A percentile compares a stretch with the other conserved stretches of the same genome.
Evolutionary conservation across 1,140 invertebrate genomes (phyloP).

Genomic region (Lasioglossum albipes): DNA sequence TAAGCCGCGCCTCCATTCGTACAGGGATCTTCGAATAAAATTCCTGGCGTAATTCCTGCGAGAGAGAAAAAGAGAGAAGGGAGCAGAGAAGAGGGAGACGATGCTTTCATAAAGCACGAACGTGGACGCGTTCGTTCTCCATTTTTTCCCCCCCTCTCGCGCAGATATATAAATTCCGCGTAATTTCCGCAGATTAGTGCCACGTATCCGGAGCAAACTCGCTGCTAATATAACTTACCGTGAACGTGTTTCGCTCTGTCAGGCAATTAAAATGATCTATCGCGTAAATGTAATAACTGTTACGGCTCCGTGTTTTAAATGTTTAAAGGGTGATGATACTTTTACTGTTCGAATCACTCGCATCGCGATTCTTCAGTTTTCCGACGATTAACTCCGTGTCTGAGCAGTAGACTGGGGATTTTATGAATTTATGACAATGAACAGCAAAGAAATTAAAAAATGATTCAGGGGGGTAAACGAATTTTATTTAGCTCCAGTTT

Average conservation of each 20-base stretch:
- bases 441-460: no score
- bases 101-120: constrained; percentile 38
- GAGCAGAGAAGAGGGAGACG: neutral
- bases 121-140: neutral
- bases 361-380: no score
- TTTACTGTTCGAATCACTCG: no score
- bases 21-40: constrained; percentile 31
- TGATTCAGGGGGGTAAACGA: no score
- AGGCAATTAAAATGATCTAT: constrained; percentile 77
- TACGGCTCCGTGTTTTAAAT: constrained; percentile 69
- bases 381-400: no score
- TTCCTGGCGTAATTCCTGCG: constrained; percentile 21
- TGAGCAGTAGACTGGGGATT: no score
- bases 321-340: constrained; percentile 36
- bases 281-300: constrained; percentile 74
- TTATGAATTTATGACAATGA: no score
- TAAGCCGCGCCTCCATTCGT: constrained; percentile 16
- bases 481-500: no score
- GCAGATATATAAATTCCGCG: constrained; percentile 57
- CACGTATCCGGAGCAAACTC: constrained; percentile 59
- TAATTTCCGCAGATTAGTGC: constrained; percentile 72
- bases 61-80: neutral
- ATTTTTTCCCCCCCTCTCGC: neutral
- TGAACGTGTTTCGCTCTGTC: constrained; percentile 71
- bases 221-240: constrained; percentile 70